These are phyloP conservation scores for Actinemys pallida DNA, from an alignment of 2,113 vertebrate genomes.

Conservation along the genomic window DNA sequence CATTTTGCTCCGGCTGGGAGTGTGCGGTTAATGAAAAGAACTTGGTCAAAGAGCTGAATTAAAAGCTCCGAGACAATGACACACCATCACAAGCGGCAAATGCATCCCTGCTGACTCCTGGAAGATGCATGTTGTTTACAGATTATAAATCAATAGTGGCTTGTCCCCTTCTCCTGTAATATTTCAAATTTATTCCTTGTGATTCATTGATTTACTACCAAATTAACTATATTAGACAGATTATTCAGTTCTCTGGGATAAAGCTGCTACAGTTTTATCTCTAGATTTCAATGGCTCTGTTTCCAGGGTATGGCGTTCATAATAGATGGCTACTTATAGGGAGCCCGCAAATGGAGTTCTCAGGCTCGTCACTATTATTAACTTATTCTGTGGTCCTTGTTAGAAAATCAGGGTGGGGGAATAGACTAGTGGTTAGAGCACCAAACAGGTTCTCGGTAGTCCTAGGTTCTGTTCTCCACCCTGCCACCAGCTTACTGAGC, in stretches of 20 bases:
- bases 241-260: slow-evolving; percentile 25
- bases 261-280: neutral
- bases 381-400: neutral
- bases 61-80: slow-evolving; percentile 13
- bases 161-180: neutral
- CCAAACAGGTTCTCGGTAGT: neutral
- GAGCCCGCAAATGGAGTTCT: neutral
- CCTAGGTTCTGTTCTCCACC: neutral
- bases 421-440: neutral
- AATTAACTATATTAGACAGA: neutral
- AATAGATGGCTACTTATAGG: neutral
- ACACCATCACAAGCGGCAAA: neutral
- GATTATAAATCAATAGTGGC: slow-evolving; percentile 16
- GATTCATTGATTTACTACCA: neutral
- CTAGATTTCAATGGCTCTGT: neutral
- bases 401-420: neutral
- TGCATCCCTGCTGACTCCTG: neutral
- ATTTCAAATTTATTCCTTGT: slow-evolving; percentile 22
- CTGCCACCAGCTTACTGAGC: neutral
- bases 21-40: slow-evolving; percentile 4
- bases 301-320: neutral
- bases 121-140: slow-evolving; percentile 18
- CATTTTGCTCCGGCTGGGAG: slow-evolving; percentile 28
- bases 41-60: slow-evolving; percentile 23
- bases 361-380: neutral